phyloP scores from a whole-genome alignment of 2,888 invertebrate genomes.

The Acleris literana region DNA sequence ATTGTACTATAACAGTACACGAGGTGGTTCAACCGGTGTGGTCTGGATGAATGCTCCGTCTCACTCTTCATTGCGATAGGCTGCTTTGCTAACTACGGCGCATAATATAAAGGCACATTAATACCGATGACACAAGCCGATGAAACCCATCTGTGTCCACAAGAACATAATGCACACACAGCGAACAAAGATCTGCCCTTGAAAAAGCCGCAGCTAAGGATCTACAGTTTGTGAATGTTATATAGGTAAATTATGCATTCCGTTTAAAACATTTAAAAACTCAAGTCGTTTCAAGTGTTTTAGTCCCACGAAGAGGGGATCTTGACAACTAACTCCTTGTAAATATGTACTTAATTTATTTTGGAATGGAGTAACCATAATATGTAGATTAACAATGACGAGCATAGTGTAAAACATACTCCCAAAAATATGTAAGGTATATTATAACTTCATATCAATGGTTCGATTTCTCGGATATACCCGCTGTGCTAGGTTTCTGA shows the following conservation, averaged over 20 bases:
- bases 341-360: too few species aligned
- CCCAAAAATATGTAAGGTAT: neutral
- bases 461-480: conserved; percentile 55
- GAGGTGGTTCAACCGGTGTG: conserved; percentile 64
- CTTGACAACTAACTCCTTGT: neutral
- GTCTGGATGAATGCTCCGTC: conserved; percentile 68
- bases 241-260: conserved; percentile 58
- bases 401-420: neutral
- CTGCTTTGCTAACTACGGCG: conserved; percentile 74
- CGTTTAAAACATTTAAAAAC: conserved; percentile 49
- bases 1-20: conserved; percentile 32
- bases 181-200: conserved; percentile 75
- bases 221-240: conserved; percentile 43
- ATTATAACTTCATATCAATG: conserved; percentile 1
- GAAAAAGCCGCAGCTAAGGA: conserved; percentile 59
- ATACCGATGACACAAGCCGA: conserved; percentile 80
- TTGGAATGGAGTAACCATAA: neutral
- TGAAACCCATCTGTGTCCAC: conserved; percentile 81
- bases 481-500: conserved; percentile 67
- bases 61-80: conserved; percentile 69
- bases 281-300: conserved; percentile 47
- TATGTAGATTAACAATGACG: neutral
- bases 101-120: conserved; percentile 78
- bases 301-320: conserved; percentile 14
- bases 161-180: conserved; percentile 67